Base-by-base conservation (phyloP, 2,888 invertebrate genomes). In the Oligia latruncula region DNA sequence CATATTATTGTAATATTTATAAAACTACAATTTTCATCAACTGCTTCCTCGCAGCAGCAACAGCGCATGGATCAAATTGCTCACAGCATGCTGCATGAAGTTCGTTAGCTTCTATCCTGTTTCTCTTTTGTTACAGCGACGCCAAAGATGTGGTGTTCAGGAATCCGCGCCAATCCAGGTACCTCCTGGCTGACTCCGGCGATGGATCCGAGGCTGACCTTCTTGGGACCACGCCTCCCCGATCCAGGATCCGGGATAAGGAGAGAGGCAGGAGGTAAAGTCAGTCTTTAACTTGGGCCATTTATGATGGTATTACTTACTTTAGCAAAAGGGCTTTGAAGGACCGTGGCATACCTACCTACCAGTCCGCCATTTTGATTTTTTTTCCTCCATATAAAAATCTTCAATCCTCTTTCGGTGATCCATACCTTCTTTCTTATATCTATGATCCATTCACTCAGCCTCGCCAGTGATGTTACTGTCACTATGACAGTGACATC, bases 181-280 rank as follows among this genome's bases (percentile, higher is more conserved):
- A 84, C 81, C 91, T 95, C 43, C 92, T 96, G 85, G 95, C 92
- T 65, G 96, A 96, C 87, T 92, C 91, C 55, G 96, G 96, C 2
- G 95, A 96, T 73, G 96, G 96, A 2, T 95, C 97, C 80, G 97
- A 97, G 83, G 95, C 95, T 0, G 98, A 98, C 90, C 97, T 97
- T 84, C 98, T 98, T 87, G 98, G 98, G 75, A 97, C 97, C 92
- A 98, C 98, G 68, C 98, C 98, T n/a, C 98, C 98, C 0, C 97
- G 98, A 86, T 98, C 98, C 73, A 97, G 98, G 90, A 97, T 98
- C 90, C 97, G 97, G 91, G 97, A 97, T 87, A 98, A 98, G 92
- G 97, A 97, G 90, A 95, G 95, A 88, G 91, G 95, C 88, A 91
- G 95, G 78, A 97, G 97, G 97, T 97, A 92, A 58, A 89, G 91